phyloP scores from a whole-genome alignment of 2,113 vertebrate genomes.

The Neolamprologus caudopunctatus region DNA sequence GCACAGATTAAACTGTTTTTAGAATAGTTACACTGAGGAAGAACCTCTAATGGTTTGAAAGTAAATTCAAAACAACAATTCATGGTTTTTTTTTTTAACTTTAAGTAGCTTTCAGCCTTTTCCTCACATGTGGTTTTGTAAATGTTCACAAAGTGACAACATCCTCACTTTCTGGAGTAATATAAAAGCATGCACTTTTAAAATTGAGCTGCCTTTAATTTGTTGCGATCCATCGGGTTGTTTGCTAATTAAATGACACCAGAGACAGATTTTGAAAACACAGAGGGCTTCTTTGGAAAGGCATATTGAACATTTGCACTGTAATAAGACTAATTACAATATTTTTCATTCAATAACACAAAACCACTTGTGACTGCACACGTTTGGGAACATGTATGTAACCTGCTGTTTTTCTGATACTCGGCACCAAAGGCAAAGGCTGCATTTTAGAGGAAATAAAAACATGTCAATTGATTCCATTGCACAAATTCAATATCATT shows the following conservation, averaged over 20 bases:
- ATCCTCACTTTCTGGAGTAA: not conserved
- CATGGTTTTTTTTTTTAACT: not conserved
- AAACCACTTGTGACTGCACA: not conserved
- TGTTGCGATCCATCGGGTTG: not conserved
- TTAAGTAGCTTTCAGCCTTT: not conserved
- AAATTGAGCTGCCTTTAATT: not conserved
- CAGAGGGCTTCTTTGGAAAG: not conserved
- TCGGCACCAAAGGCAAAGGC: not conserved
- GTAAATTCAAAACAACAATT: not conserved
- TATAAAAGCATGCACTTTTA: not conserved
- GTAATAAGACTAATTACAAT: not conserved
- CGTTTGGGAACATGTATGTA: not conserved
- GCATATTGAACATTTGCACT: not conserved
- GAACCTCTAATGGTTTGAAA: constrained; percentile 4
- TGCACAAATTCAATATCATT: constrained; percentile 18
- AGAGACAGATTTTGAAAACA: not conserved
- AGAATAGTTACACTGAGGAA: not conserved
- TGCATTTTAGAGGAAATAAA: not conserved
- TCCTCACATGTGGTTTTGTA: not conserved
- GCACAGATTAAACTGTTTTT: not conserved
- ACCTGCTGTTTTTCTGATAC: not conserved
- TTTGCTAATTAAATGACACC: not conserved
- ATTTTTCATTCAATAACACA: not conserved
- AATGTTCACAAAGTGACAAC: not conserved
- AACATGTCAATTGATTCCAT: not conserved